Evolutionary conservation across 1,140 invertebrate species (phyloP).

Genomic region (Hyposmocoma kahamanoa): DNA sequence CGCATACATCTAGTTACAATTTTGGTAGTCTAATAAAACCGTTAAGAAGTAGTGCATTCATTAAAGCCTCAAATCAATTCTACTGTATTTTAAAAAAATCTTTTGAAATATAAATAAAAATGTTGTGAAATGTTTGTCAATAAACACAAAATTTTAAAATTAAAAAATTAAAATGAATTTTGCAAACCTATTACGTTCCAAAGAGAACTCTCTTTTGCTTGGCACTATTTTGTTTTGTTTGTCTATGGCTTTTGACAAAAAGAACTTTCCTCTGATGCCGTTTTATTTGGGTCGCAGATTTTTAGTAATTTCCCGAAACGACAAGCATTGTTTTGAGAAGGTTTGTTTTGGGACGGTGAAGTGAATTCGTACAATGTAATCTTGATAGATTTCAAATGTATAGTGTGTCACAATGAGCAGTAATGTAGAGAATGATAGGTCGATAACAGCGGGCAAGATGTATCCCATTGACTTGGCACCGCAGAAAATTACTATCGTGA

Average conservation of each 20-base stretch:
- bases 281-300: constrained; percentile 4
- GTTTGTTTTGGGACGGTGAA: not conserved
- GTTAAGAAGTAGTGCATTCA: too few species aligned
- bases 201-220: not conserved
- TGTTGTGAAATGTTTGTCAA: too few species aligned
- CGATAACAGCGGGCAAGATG: constrained; percentile 59
- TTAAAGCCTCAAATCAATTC: too few species aligned
- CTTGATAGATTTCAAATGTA: not conserved
- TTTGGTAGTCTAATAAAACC: too few species aligned
- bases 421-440: constrained; percentile 63
- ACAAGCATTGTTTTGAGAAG: not conserved
- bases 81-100: too few species aligned
- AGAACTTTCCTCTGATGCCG: not conserved
- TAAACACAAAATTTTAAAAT: too few species aligned
- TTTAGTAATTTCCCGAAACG: not conserved
- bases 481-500: constrained; percentile 69
- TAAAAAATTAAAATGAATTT: too few species aligned
- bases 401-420: constrained; percentile 43
- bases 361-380: not conserved
- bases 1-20: too few species aligned
- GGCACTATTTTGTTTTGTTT: constrained; percentile 2
- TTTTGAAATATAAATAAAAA: too few species aligned
- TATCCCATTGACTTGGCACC: constrained; percentile 69
- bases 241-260: not conserved
- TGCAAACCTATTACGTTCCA: too few species aligned